phyloP scores from a whole-genome alignment of 2,888 invertebrate species.

The Habrosyne pyritoides region DNA sequence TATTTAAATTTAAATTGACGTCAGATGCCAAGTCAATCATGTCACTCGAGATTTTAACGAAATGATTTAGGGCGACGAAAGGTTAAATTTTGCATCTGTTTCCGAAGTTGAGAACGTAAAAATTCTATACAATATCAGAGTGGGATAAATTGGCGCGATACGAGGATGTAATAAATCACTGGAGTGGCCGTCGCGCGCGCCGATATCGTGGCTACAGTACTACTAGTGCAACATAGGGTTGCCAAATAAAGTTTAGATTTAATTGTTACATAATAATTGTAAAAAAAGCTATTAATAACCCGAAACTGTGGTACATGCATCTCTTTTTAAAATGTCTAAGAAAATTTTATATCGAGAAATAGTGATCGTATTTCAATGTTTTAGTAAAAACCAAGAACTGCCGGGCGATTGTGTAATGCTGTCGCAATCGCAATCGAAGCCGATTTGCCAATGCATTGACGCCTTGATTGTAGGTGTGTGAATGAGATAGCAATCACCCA shows the following conservation, averaged over 20 bases:
- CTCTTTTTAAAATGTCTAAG: too few species aligned
- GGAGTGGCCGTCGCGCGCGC: conserved; percentile 24
- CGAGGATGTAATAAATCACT: conserved; percentile 41
- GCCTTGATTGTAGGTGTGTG: too few species aligned
- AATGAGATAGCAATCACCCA: too few species aligned
- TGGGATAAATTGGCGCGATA: conserved; percentile 38
- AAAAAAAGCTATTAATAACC: not conserved
- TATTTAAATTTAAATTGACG: conserved; percentile 22
- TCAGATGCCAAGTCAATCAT: conserved; percentile 26
- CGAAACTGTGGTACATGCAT: too few species aligned
- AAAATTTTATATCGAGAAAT: too few species aligned
- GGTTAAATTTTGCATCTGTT: conserved; percentile 50
- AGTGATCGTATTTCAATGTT: too few species aligned
- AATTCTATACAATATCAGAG: conserved; percentile 38
- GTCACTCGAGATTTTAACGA: conserved; percentile 36
- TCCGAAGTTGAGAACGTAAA: conserved; percentile 45
- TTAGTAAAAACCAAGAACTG: too few species aligned
- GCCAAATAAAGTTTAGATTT: not conserved
- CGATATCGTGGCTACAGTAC: conserved; percentile 22
- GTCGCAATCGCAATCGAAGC: too few species aligned
- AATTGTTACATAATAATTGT: not conserved
- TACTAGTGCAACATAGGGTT: conserved; percentile 8
- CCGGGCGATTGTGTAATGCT: too few species aligned
- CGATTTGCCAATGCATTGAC: too few species aligned
- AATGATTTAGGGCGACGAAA: conserved; percentile 36